A percentile compares a stretch with the other conserved stretches of the same genome.
Conservation (phyloP, 92 coral and sea anemone species). For the Zoanthus gigantus region DNA sequence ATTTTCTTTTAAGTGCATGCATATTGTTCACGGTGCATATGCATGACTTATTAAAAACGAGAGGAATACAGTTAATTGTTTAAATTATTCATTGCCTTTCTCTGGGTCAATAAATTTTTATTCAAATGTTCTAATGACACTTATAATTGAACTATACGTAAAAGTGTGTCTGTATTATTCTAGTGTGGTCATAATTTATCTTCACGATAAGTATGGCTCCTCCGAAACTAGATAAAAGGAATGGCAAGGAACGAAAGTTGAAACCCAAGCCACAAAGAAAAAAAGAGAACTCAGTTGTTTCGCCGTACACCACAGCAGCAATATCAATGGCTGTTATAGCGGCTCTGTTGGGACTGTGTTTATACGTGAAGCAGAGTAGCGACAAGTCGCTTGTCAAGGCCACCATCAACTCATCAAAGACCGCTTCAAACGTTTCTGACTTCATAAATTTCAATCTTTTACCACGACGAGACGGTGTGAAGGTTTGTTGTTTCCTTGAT, state of each 20-base stretch:
- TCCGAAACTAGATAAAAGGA: constrained; percentile 36
- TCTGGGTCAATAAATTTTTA: background rate
- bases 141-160: background rate
- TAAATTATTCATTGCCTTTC: background rate
- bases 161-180: background rate
- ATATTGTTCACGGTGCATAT: background rate
- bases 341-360: constrained; percentile 60
- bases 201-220: constrained; percentile 33
- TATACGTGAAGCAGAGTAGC: constrained; percentile 52
- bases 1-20: background rate
- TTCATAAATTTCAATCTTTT: constrained; percentile 61
- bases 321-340: constrained; percentile 62
- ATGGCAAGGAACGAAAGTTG: constrained; percentile 44
- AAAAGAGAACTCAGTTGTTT: constrained; percentile 38
- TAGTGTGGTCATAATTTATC: background rate
- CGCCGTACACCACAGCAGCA: constrained; percentile 54
- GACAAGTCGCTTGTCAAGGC: background rate
- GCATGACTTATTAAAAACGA: background rate
- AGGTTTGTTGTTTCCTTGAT: constrained; percentile 54
- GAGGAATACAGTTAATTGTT: background rate
- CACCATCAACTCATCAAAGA: background rate
- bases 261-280: constrained; percentile 59
- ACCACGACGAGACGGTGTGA: constrained; percentile 79
- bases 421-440: constrained; percentile 11
- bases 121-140: background rate